Evolutionary conservation across 1,140 invertebrate genomes (phyloP).

Genomic region (Schlechtendalia chinensis): DNA sequence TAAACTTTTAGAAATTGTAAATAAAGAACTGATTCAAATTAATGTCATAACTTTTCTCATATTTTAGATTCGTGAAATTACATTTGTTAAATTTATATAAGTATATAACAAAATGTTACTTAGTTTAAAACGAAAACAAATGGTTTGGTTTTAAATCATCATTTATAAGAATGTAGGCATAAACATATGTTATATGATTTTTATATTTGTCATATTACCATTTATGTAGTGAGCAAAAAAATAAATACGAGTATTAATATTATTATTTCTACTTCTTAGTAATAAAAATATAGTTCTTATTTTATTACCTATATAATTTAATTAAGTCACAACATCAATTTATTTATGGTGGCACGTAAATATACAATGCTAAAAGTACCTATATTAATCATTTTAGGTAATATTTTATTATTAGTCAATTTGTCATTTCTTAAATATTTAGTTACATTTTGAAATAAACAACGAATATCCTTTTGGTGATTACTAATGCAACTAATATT

Average conservation of each 20-base stretch:
- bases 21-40: not conserved
- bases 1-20: not conserved
- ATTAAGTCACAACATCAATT: not conserved
- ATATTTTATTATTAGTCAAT: too few relatives aligned
- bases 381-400: not conserved
- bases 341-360: not conserved
- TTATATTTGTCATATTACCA: not conserved
- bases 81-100: not conserved
- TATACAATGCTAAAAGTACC: not conserved
- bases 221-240: not conserved
- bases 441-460: slow-evolving; percentile 21
- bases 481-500: slow-evolving; percentile 27
- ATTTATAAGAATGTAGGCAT: not conserved
- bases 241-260: not conserved
- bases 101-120: not conserved
- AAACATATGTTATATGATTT: not conserved
- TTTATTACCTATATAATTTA: not conserved
- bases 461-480: slow-evolving; percentile 7
- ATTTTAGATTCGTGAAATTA: not conserved
- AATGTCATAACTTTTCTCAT: not conserved
- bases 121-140: not conserved
- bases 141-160: not conserved
- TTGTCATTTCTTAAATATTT: slow-evolving; percentile 26
- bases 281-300: not conserved
- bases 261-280: not conserved